Evolutionary conservation across 30 jellyfish, hydroid and myxozoan species (phyloP).

Genomic region (Nemopilema nomurai): DNA sequence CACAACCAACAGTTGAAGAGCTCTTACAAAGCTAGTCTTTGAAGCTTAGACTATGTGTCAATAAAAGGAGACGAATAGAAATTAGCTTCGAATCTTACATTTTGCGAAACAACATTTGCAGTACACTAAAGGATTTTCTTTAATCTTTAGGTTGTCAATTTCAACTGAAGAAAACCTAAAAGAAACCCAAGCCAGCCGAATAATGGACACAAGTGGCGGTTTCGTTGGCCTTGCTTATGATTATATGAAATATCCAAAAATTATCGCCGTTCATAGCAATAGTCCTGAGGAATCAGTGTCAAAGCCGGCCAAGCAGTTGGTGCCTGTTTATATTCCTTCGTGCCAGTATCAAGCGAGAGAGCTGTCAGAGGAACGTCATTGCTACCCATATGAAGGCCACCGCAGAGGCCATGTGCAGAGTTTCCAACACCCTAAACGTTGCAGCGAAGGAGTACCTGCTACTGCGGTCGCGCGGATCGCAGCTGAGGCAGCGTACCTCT

Average conservation of each 20-base stretch:
- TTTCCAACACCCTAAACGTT: background rate
- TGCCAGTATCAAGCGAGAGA: background rate
- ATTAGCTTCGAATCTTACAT: too few relatives aligned
- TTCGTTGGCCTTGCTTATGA: constrained; percentile 50
- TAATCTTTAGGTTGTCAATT: too few relatives aligned
- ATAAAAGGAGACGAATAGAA: too few relatives aligned
- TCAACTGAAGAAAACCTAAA: too few relatives aligned
- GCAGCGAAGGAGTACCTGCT: background rate
- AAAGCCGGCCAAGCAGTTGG: background rate
- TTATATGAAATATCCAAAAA: constrained; percentile 26
- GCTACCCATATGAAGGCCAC: background rate
- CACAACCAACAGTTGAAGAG: too few relatives aligned
- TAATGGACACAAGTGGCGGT: background rate
- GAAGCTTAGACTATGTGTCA: too few relatives aligned
- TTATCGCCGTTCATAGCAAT: constrained; percentile 47
- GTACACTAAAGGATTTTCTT: too few relatives aligned
- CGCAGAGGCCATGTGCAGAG: background rate
- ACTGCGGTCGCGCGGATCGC: background rate
- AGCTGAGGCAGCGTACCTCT: background rate
- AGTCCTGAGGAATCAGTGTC: background rate
- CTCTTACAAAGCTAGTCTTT: too few relatives aligned
- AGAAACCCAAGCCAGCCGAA: too few relatives aligned
- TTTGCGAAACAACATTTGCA: too few relatives aligned
- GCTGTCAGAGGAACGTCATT: background rate
- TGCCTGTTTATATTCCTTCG: too few relatives aligned